phyloP scores from a whole-genome alignment of 2,888 invertebrate genomes.

The Limenitis arthemis region DNA sequence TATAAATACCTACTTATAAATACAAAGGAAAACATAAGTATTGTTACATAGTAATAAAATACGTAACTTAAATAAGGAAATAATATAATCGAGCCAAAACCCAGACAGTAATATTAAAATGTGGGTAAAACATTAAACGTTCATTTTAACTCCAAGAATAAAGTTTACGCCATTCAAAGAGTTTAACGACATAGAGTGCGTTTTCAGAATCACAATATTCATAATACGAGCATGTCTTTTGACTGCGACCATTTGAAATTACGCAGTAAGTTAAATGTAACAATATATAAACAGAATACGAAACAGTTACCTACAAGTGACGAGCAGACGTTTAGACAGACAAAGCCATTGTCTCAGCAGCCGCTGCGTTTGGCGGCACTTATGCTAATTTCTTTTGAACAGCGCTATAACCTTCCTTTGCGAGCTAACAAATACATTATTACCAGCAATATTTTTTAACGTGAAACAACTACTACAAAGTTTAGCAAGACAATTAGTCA shows the following conservation, averaged over 20 bases:
- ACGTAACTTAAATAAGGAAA: constrained; percentile 1
- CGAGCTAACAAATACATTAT: constrained; percentile 47
- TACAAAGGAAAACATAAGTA: no score
- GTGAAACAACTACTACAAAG: constrained; percentile 16
- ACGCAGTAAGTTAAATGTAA: constrained; percentile 32
- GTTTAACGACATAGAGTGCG: constrained; percentile 31
- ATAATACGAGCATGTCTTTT: constrained; percentile 31
- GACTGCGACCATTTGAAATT: constrained; percentile 41
- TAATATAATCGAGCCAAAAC: not conserved
- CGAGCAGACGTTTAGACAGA: constrained; percentile 52
- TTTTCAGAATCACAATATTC: constrained; percentile 29
- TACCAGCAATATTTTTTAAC: constrained; percentile 44
- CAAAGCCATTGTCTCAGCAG: constrained; percentile 64
- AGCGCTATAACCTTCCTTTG: constrained; percentile 47
- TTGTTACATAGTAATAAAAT: not conserved
- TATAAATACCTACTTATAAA: no score
- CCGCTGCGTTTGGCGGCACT: constrained; percentile 55
- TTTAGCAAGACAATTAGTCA: constrained; percentile 2
- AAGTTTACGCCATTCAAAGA: constrained; percentile 32
- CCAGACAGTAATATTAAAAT: constrained; percentile 8
- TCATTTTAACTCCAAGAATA: constrained; percentile 25
- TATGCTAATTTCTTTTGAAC: constrained; percentile 68
- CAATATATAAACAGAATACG: constrained; percentile 34
- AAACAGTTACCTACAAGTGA: constrained; percentile 50
- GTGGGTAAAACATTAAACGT: constrained; percentile 23